Conservation (phyloP, 2,888 invertebrate species). For the Osmoderma eremita region DNA sequence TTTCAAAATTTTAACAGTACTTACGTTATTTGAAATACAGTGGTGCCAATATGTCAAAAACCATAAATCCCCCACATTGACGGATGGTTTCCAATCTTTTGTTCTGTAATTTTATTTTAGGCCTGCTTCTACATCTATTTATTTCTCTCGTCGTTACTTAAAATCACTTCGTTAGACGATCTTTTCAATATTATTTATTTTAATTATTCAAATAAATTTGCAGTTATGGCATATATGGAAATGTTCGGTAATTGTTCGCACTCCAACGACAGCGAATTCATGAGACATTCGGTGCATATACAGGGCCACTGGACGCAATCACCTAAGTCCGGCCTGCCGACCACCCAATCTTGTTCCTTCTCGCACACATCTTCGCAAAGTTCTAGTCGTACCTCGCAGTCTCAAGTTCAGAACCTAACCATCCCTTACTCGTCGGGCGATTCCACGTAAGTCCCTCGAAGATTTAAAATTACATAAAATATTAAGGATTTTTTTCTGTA, state of each 20-base stretch:
- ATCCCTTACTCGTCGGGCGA: constrained; percentile 46
- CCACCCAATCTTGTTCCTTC: constrained; percentile 70
- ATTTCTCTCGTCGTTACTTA: no score
- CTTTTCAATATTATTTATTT: not conserved
- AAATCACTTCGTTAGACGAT: no score
- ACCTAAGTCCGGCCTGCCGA: constrained; percentile 61
- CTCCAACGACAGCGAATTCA: constrained; percentile 79
- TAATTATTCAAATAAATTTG: not conserved
- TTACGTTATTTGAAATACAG: no score
- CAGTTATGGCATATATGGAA: constrained; percentile 97
- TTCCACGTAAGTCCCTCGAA: constrained; percentile 42
- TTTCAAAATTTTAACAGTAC: no score
- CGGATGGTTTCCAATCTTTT: no score
- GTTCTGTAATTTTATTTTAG: no score
- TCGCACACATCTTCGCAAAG: constrained; percentile 58
- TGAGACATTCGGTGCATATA: constrained; percentile 86
- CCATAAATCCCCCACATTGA: no score
- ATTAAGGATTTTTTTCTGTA: not conserved
- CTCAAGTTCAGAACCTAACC: constrained; percentile 56
- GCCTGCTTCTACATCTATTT: no score
- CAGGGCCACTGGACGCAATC: constrained; percentile 57
- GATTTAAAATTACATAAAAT: not conserved
- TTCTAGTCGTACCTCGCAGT: constrained; percentile 56
- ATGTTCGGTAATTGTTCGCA: constrained; percentile 92
- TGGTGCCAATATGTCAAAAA: no score